Conservation (phyloP, 2,888 invertebrate genomes). For the Catocala fraxini region DNA sequence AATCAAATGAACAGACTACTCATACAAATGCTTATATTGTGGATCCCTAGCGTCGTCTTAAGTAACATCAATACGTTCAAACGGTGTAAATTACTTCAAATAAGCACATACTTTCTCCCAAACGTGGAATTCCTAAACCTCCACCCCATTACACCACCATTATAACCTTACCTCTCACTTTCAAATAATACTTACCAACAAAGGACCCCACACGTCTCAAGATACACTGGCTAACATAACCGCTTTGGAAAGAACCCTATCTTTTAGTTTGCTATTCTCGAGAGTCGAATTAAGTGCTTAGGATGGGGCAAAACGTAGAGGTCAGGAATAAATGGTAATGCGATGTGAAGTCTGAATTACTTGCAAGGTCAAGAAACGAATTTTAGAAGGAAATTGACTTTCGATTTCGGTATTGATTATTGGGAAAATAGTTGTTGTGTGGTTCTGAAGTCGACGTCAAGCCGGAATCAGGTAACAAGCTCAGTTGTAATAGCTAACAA, state of each 20-base stretch:
- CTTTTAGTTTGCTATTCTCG: slow-evolving; percentile 26
- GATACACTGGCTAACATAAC: slow-evolving; percentile 9
- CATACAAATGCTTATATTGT: slow-evolving; percentile 9
- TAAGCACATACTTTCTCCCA: slow-evolving; percentile 19
- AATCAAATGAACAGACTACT: no score
- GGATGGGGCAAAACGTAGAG: slow-evolving; percentile 15
- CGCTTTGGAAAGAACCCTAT: slow-evolving; percentile 35
- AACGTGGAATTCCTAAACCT: slow-evolving; percentile 29
- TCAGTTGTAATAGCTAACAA: no score
- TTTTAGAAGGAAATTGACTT: slow-evolving; percentile 29
- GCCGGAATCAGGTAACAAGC: no score
- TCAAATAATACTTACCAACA: background rate
- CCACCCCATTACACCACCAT: slow-evolving; percentile 7
- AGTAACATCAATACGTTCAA: slow-evolving; percentile 19
- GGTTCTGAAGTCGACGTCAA: no score
- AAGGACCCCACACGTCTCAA: slow-evolving; percentile 8
- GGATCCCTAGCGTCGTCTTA: slow-evolving; percentile 2
- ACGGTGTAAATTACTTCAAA: slow-evolving; percentile 24
- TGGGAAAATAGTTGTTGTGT: slow-evolving; percentile 5
- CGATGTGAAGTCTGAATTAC: slow-evolving; percentile 23
- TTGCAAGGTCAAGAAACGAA: slow-evolving; percentile 35
- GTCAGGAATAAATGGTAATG: slow-evolving; percentile 38
- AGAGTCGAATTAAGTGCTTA: slow-evolving; percentile 37
- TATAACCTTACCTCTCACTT: background rate
- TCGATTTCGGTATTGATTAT: slow-evolving; percentile 32